Conservation (phyloP, 2,888 invertebrate genomes). For the Aethes cnicana region DNA sequence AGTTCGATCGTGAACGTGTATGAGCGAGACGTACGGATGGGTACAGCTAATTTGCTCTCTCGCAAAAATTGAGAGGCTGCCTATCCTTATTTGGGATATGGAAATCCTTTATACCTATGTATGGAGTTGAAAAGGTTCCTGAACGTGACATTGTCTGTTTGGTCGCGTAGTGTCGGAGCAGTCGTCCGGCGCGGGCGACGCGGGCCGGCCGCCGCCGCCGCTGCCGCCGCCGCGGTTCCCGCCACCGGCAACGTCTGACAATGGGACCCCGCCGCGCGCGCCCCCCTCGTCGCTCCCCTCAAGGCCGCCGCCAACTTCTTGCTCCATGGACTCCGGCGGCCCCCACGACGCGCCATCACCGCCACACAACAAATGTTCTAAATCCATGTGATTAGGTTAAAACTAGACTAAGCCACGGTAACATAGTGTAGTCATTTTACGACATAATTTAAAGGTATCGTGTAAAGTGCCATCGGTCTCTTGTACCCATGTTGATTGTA, state of each 20-base stretch:
- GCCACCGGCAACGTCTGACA: conserved; percentile 90
- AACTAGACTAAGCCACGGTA: conserved; percentile 74
- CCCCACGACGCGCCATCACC: conserved; percentile 70
- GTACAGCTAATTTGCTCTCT: no score
- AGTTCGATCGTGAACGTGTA: no score
- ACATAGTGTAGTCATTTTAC: conserved; percentile 77
- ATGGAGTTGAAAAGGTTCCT: no score
- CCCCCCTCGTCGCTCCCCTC: conserved; percentile 82
- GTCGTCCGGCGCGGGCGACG: conserved; percentile 89
- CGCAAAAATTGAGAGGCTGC: no score
- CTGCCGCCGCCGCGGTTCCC: conserved; percentile 88
- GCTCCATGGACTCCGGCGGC: conserved; percentile 85
- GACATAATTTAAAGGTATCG: conserved; percentile 74
- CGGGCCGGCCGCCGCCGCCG: conserved; percentile 89
- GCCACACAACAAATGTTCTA: conserved; percentile 82
- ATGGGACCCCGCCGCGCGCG: conserved; percentile 85
- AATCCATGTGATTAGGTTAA: conserved; percentile 80
- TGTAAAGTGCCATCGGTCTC: conserved; percentile 72
- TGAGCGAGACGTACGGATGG: no score
- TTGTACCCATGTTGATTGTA: conserved; percentile 75
- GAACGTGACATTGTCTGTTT: no score
- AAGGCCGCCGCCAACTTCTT: conserved; percentile 87
- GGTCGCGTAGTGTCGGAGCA: conserved; percentile 89
- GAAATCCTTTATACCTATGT: no score
- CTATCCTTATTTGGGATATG: no score